Evolutionary conservation across 2,113 vertebrate species (phyloP).

Genomic region (Hippolais icterina): DNA sequence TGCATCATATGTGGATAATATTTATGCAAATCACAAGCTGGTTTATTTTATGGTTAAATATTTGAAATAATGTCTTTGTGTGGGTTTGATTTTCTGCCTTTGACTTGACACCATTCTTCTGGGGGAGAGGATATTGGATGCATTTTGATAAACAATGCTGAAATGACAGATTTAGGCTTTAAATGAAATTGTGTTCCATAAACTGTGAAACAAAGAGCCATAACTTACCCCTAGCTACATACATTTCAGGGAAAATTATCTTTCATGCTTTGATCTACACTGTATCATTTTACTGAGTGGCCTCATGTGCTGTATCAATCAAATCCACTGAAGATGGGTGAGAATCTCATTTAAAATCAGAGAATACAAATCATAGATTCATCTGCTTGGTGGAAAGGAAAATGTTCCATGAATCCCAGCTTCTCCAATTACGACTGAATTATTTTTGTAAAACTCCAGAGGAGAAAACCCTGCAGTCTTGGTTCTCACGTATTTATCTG

Average conservation of each 20-base stretch:
- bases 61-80: constrained; percentile 36
- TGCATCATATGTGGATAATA: constrained; percentile 36
- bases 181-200: constrained; percentile 79
- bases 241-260: constrained; percentile 74
- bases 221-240: constrained; percentile 71
- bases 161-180: constrained; percentile 77
- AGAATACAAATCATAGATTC: constrained; percentile 67
- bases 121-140: constrained; percentile 23
- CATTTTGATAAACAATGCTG: constrained; percentile 76
- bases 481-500: neutral
- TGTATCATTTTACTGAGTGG: constrained; percentile 75
- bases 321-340: constrained; percentile 56
- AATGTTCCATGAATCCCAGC: constrained; percentile 31
- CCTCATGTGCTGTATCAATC: constrained; percentile 73
- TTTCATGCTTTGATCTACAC: constrained; percentile 73
- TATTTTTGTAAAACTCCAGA: constrained; percentile 45
- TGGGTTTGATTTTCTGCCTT: constrained; percentile 66
- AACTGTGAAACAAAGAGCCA: constrained; percentile 79
- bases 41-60: constrained; percentile 47
- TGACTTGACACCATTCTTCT: constrained; percentile 58
- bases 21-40: constrained; percentile 52
- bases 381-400: constrained; percentile 63
- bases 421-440: constrained; percentile 62
- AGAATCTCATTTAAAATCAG: constrained; percentile 72
- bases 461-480: neutral